Percentiles rank a stretch among this genome's conserved stretches.
phyloP scores from a whole-genome alignment of 2,113 vertebrate genomes.

The Megaleporinus macrocephalus region DNA sequence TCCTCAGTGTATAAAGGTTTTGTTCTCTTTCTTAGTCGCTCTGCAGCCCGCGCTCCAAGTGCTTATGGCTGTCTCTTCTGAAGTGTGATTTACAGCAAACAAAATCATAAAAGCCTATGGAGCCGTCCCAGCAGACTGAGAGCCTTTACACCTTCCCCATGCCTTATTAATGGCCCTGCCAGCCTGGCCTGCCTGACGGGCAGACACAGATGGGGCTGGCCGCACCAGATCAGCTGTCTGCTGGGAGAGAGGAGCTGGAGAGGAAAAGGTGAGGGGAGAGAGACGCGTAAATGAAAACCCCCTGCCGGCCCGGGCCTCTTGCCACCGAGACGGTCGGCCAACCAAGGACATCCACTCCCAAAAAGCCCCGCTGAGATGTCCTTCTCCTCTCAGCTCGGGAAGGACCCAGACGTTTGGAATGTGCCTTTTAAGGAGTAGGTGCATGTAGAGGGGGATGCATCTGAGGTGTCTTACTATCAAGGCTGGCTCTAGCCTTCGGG shows the following conservation, averaged over 20 bases:
- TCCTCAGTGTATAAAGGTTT: background rate
- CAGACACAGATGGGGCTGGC: conserved; percentile 42
- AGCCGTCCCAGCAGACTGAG: conserved; percentile 20
- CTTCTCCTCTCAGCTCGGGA: background rate
- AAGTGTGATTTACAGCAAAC: conserved; percentile 45
- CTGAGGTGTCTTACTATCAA: background rate
- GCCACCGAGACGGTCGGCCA: conserved; percentile 18
- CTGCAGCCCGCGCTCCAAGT: background rate
- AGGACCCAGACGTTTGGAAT: background rate
- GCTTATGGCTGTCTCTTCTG: background rate
- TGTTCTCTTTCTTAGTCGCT: background rate
- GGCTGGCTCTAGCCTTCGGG: too few species aligned
- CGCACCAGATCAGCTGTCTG: conserved; percentile 20
- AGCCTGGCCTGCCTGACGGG: conserved; percentile 8
- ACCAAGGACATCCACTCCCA: conserved; percentile 25
- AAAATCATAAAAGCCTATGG: conserved; percentile 16
- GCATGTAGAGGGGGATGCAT: background rate
- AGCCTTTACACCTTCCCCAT: conserved; percentile 48
- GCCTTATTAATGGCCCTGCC: conserved; percentile 26
- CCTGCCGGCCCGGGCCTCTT: conserved; percentile 1
- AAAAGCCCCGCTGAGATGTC: background rate
- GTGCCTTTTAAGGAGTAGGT: conserved; percentile 43
- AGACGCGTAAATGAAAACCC: conserved; percentile 34
- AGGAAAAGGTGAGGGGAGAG: conserved; percentile 29
- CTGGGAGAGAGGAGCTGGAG: background rate